A percentile compares a stretch with the other conserved stretches of the same genome.
Evolutionary conservation across 1,140 invertebrate species (phyloP).

Genomic region (Maconellicoccus hirsutus): DNA sequence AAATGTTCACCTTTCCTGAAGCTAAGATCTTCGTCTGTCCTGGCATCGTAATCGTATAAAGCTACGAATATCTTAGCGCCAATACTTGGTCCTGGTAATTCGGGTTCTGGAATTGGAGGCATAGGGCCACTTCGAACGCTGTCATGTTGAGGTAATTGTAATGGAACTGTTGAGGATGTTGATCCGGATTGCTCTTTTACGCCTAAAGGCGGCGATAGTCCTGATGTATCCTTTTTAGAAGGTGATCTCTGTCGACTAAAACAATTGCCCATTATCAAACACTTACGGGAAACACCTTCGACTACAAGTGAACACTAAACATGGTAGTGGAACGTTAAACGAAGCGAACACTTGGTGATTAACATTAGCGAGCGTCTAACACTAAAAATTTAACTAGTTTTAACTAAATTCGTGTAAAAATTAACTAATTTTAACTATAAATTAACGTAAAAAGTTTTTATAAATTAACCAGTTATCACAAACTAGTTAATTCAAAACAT

Average conservation of each 20-base stretch:
- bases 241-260: constrained; percentile 31
- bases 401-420: background rate
- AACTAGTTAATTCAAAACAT: constrained; percentile 1
- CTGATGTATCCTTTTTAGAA: constrained; percentile 30
- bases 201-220: constrained; percentile 24
- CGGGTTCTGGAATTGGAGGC: constrained; percentile 31
- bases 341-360: background rate
- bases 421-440: background rate
- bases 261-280: constrained; percentile 32
- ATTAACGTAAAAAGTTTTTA: background rate
- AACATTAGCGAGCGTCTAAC: background rate
- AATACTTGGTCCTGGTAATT: constrained; percentile 24
- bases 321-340: background rate
- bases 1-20: constrained; percentile 97
- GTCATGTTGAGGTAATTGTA: constrained; percentile 28
- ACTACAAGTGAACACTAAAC: background rate
- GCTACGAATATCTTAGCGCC: constrained; percentile 82
- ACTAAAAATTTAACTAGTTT: background rate
- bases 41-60: constrained; percentile 95
- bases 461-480: background rate
- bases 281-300: constrained; percentile 13
- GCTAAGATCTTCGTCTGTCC: constrained; percentile 96
- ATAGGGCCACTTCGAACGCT: constrained; percentile 31
- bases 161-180: constrained; percentile 28
- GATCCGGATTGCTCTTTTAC: constrained; percentile 29